Conservation (phyloP, 2,888 invertebrate genomes). For the Drosophila melanosoma region DNA sequence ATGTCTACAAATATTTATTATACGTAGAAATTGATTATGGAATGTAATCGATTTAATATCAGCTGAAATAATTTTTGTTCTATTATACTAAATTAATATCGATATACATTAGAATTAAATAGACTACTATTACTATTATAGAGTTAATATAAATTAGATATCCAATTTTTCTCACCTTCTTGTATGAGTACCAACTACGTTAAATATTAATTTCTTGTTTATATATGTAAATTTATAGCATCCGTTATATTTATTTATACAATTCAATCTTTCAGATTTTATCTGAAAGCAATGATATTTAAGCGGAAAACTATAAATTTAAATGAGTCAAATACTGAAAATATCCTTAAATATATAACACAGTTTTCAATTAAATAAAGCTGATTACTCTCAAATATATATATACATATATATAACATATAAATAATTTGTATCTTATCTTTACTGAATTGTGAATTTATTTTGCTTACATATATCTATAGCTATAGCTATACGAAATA, state of each 20-base stretch:
- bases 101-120: background rate
- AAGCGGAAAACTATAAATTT: background rate
- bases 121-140: background rate
- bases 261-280: background rate
- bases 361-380: background rate
- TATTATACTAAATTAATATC: background rate
- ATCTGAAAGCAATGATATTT: background rate
- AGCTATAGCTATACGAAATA: background rate
- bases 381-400: background rate
- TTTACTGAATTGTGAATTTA: background rate
- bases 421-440: background rate
- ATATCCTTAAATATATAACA: background rate
- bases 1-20: background rate
- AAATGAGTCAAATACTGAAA: background rate
- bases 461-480: background rate
- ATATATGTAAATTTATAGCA: background rate
- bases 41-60: background rate
- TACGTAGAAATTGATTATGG: background rate
- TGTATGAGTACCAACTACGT: background rate
- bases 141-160: background rate
- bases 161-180: background rate
- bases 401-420: background rate
- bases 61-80: background rate
- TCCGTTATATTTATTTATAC: background rate
- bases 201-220: background rate